These are phyloP conservation scores for Nesogale talazaci DNA, from an alignment of 2,113 vertebrate genomes.

Conservation along the genomic window DNA sequence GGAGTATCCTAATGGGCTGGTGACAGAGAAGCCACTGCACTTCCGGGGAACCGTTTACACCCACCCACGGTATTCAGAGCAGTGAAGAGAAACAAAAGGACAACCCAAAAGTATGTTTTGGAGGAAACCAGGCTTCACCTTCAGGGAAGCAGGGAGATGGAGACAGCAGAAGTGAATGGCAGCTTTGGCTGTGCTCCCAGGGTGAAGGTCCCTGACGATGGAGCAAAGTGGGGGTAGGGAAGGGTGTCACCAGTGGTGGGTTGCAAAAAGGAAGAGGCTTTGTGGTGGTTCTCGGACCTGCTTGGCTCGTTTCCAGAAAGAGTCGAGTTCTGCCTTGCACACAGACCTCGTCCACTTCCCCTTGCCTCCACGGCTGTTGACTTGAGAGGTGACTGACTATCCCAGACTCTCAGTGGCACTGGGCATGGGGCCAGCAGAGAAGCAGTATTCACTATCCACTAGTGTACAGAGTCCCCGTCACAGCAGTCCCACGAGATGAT, in stretches of 20 bases:
- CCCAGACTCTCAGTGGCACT: background rate
- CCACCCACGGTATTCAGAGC: background rate
- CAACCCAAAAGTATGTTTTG: background rate
- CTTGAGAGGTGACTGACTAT: background rate
- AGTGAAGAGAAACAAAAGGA: background rate
- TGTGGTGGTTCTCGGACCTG: background rate
- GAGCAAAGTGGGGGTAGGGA: accelerated
- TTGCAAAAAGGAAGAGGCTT: background rate
- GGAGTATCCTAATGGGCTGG: too few species aligned
- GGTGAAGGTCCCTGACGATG: background rate
- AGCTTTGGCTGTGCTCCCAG: background rate
- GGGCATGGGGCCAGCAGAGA: background rate
- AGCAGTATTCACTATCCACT: conserved; percentile 12
- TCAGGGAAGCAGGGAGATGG: background rate
- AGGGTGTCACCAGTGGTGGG: accelerated
- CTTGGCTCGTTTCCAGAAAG: background rate
- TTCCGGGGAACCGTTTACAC: conserved; percentile 39
- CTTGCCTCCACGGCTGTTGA: background rate
- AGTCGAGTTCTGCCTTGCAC: background rate
- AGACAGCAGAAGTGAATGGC: background rate
- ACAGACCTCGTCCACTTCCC: too few species aligned
- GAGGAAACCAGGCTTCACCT: background rate
- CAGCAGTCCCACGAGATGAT: background rate
- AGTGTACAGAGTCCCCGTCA: background rate
- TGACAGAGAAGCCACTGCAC: background rate